Evolutionary conservation across 2,797 vertebrate genomes (phyloP).

Genomic region (Sebastes aleutianus): DNA sequence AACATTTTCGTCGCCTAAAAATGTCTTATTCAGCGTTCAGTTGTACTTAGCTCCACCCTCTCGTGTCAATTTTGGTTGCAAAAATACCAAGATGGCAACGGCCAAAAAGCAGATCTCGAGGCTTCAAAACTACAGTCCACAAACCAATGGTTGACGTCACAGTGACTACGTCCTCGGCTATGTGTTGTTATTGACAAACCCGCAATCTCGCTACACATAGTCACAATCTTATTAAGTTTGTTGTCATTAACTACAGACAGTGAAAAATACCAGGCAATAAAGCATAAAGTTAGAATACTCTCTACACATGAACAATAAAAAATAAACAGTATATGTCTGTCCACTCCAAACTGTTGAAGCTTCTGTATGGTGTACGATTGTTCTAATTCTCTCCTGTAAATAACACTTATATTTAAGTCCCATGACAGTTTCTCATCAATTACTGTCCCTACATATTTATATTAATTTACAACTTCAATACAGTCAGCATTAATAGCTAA

Average conservation of each 20-base stretch:
- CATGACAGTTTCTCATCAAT: not conserved
- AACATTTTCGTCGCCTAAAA: too few relatives aligned
- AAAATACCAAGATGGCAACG: too few relatives aligned
- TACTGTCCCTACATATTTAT: not conserved
- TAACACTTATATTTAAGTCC: not conserved
- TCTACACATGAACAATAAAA: not conserved
- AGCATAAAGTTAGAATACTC: not conserved
- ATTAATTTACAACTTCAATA: not conserved
- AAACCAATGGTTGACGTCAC: too few relatives aligned
- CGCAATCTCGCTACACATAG: not conserved
- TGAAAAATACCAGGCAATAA: not conserved
- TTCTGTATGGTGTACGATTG: not conserved
- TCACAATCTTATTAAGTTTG: not conserved
- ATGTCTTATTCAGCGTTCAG: too few relatives aligned
- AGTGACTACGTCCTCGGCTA: not conserved
- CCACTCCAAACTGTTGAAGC: not conserved
- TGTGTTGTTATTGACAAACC: not conserved
- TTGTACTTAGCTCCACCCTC: too few relatives aligned
- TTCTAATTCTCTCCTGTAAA: not conserved
- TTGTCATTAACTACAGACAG: not conserved
- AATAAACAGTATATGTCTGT: not conserved
- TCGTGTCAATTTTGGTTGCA: too few relatives aligned
- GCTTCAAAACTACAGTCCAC: too few relatives aligned
- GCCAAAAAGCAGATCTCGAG: too few relatives aligned
- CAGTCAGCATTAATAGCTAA: not conserved